Evolutionary conservation across 2,113 vertebrate genomes (phyloP).

Genomic region (Perccottus glenii): DNA sequence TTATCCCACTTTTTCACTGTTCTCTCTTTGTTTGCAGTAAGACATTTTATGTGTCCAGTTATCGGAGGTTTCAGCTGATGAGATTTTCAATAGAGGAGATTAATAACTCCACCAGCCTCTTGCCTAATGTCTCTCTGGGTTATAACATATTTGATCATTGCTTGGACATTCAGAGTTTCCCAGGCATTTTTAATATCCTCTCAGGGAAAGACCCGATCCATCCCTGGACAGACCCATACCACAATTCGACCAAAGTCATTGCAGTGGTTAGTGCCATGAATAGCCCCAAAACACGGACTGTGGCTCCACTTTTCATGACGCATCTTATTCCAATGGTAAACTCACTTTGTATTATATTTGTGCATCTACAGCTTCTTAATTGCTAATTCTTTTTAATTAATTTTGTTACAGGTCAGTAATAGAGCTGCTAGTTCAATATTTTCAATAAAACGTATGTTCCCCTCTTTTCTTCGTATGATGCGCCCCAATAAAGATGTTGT

Average conservation of each 20-base stretch:
- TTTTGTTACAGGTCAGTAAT: conserved; percentile 81
- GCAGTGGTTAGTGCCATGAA: conserved; percentile 76
- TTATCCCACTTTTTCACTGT: neutral
- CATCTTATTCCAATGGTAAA: conserved; percentile 83
- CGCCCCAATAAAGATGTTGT: conserved; percentile 78
- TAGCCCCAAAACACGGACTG: conserved; percentile 55
- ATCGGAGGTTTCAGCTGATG: conserved; percentile 83
- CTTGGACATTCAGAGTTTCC: conserved; percentile 66
- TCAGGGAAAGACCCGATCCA: conserved; percentile 52
- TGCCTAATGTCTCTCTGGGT: conserved; percentile 84
- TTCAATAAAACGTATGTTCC: conserved; percentile 74
- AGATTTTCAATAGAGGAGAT: conserved; percentile 85
- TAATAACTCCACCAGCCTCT: conserved; percentile 84
- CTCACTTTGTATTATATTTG: neutral
- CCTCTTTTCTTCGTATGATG: conserved; percentile 84
- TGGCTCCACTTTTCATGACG: conserved; percentile 76
- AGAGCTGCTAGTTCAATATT: conserved; percentile 72
- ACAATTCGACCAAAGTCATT: conserved; percentile 53
- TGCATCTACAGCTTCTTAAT: neutral
- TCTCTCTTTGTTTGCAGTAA: conserved; percentile 54
- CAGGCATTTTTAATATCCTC: conserved; percentile 64
- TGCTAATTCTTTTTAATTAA: neutral
- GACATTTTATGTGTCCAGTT: conserved; percentile 56
- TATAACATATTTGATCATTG: conserved; percentile 85
- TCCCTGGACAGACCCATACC: conserved; percentile 14